Base-by-base conservation (phyloP, 2,113 vertebrate genomes). In the Blennius ocellaris region DNA sequence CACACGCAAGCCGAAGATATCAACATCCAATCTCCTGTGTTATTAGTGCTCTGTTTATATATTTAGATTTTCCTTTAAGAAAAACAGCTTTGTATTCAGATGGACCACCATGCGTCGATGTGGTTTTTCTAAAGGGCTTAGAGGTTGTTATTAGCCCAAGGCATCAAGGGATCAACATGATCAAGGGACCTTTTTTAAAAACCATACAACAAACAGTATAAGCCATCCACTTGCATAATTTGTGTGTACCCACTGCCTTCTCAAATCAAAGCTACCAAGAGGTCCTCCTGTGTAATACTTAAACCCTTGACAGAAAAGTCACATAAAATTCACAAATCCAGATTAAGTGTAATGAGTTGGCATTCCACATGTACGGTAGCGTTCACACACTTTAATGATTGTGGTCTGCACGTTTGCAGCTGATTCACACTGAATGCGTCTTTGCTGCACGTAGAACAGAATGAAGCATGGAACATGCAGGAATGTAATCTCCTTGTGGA, bases 41-140 rank as follows among this genome's bases (percentile, higher is more conserved):
- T 48, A 54, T 58, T 40, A 38, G 37, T 10, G 1, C 44, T 14
- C 16, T 55, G 0, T 10, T 54, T 37, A 1, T 59, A n/a, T 11
- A 21, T 14, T 21, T 38, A 39, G 11, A 41, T 45, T 63, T 51
- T 2, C 30, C 9, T 15, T 10, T 21, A 10, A 68, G 43, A 49
- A 39, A 58, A 66, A 52, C 15, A 50, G 47, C 36, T 9, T 56
- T 60, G 12, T 7, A 9, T 53, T 69, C 51, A 78, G 5, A 47
- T 63, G 51, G 66, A 87, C 78, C 67, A 73, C 65, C 65, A 61
- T 52, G 64, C 38, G 45, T 62, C 60, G 38, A 47, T 54, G 58
- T 21, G 66, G 57, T 21, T 66, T 30, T 61, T 61, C 36, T 49
- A 41, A 75, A 68, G 21, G 37, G 37, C 53, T 75, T 81, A 50